Percentiles rank a stretch among this genome's conserved stretches.
Evolutionary conservation across 2,113 vertebrate genomes (phyloP).

Genomic region (Fregetta grallaria): DNA sequence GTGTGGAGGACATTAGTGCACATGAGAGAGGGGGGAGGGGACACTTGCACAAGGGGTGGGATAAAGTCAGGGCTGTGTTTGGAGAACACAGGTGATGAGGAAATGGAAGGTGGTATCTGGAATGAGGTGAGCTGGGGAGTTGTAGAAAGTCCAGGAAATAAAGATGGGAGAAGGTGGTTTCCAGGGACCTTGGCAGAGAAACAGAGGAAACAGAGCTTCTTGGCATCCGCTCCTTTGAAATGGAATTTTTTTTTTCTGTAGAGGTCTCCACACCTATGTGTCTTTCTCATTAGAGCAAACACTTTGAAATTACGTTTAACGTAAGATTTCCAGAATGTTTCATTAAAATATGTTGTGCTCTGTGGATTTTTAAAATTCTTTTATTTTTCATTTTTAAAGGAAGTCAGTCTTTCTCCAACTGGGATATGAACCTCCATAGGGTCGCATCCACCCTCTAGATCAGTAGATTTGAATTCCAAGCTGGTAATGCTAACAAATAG

Average conservation of each 20-base stretch:
- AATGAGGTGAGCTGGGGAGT: not conserved
- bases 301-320: not conserved
- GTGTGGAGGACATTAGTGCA: not conserved
- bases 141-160: not conserved
- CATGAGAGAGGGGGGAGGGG: not conserved
- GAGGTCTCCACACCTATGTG: not conserved
- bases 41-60: not conserved
- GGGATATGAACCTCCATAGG: too few relatives aligned
- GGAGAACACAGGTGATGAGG: not conserved
- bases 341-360: not conserved
- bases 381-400: not conserved
- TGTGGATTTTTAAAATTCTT: not conserved
- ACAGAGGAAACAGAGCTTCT: not conserved
- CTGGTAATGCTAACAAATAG: not conserved
- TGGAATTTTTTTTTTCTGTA: not conserved
- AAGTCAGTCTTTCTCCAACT: not conserved
- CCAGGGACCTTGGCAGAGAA: not conserved
- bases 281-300: not conserved
- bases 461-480: not conserved
- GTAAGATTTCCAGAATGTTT: not conserved
- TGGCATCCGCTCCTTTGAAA: not conserved
- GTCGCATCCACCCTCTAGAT: not conserved
- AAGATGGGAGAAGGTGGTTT: not conserved
- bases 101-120: not conserved
- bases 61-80: not conserved